Percentiles rank a stretch among this genome's conserved stretches.
Conservation (phyloP, 2,888 invertebrate genomes). For the Nymphalis urticae region DNA sequence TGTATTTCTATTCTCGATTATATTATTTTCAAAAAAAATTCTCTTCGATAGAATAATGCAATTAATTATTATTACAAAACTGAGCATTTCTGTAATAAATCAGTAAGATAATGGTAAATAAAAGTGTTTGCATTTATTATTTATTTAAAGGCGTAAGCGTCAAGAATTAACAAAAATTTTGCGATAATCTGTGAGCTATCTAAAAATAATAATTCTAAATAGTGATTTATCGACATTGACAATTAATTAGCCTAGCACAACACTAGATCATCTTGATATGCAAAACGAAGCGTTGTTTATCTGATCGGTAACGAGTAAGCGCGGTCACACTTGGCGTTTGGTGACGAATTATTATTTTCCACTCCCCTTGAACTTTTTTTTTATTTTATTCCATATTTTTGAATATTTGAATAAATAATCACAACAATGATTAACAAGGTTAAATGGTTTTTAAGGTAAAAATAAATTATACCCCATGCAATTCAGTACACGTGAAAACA, state of each 20-base stretch:
- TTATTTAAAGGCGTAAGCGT: too few species aligned
- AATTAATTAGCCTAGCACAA: slow-evolving; percentile 32
- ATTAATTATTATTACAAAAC: too few species aligned
- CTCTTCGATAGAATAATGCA: too few species aligned
- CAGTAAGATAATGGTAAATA: too few species aligned
- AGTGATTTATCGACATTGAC: slow-evolving; percentile 31
- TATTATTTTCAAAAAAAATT: too few species aligned
- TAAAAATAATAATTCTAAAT: neutral
- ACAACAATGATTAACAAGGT: slow-evolving; percentile 16
- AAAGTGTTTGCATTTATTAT: too few species aligned
- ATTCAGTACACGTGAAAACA: too few species aligned
- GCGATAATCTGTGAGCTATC: neutral
- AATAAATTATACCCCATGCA: too few species aligned
- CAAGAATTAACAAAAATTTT: too few species aligned
- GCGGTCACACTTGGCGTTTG: slow-evolving; percentile 59
- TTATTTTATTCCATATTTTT: slow-evolving; percentile 31
- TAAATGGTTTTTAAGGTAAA: neutral
- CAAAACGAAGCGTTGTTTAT: slow-evolving; percentile 59
- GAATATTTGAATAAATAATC: slow-evolving; percentile 24
- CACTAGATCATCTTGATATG: slow-evolving; percentile 61
- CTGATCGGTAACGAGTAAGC: slow-evolving; percentile 59
- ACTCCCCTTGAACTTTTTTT: slow-evolving; percentile 30
- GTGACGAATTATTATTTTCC: slow-evolving; percentile 40
- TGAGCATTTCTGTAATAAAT: too few species aligned
- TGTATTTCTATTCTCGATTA: too few species aligned